Percentiles rank a stretch among this genome's conserved stretches.
Conservation (phyloP, 1,140 invertebrate species). For the Listronotus oregonensis region DNA sequence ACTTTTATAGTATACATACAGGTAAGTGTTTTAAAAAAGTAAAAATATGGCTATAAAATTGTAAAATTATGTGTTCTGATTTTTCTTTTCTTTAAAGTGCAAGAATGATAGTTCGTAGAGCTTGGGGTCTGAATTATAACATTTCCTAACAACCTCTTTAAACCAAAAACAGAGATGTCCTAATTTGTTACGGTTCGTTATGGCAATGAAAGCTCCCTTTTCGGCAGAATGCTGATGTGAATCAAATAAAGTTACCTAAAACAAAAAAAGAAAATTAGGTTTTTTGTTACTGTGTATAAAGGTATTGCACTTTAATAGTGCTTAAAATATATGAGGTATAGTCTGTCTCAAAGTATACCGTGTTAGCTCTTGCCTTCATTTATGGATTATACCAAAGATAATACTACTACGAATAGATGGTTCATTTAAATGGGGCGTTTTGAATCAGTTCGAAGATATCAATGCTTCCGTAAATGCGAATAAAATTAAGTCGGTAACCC, state of each 20-base stretch:
- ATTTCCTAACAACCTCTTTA: slow-evolving; percentile 41
- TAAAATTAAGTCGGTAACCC: too few species aligned
- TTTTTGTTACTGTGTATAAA: background rate
- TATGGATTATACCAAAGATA: too few species aligned
- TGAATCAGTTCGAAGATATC: too few species aligned
- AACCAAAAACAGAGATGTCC: slow-evolving; percentile 50
- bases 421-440: too few species aligned
- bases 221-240: slow-evolving; percentile 51
- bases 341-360: too few species aligned
- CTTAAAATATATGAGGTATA: background rate
- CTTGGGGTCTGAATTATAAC: slow-evolving; percentile 45
- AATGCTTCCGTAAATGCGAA: too few species aligned
- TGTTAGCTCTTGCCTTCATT: too few species aligned
- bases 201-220: slow-evolving; percentile 50
- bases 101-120: slow-evolving; percentile 54
- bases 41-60: background rate
- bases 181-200: slow-evolving; percentile 37
- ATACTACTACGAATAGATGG: too few species aligned
- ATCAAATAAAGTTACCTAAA: slow-evolving; percentile 50
- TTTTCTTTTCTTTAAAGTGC: slow-evolving; percentile 44
- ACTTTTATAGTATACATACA: background rate
- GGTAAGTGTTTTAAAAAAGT: background rate
- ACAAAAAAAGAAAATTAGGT: slow-evolving; percentile 10
- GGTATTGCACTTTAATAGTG: background rate
- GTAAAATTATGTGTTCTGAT: background rate